phyloP scores from a whole-genome alignment of 1,140 invertebrate genomes.

The Drosophila varians region DNA sequence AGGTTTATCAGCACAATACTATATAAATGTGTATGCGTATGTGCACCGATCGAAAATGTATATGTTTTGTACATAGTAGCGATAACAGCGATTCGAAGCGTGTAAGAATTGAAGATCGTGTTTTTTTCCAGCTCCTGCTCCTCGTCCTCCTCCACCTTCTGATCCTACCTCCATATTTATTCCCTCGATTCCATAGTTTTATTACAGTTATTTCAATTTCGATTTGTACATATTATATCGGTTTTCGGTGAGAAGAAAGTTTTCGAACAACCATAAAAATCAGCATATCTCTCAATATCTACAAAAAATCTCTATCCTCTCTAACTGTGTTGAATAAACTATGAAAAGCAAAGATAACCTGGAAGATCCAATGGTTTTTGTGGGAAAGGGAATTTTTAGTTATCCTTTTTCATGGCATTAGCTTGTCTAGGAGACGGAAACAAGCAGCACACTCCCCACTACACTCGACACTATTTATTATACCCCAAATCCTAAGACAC shows the following conservation, averaged over 20 bases:
- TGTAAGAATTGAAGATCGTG: constrained; percentile 23
- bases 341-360: constrained; percentile 56
- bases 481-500: constrained; percentile 27
- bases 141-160: not conserved
- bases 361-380: constrained; percentile 27
- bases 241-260: constrained; percentile 15
- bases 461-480: not conserved
- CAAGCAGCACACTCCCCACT: constrained; percentile 2
- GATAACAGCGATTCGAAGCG: constrained; percentile 33
- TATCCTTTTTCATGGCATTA: not conserved
- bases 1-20: constrained; percentile 1
- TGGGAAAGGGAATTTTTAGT: not conserved
- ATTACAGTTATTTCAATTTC: constrained; percentile 31
- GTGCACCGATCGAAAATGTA: constrained; percentile 34
- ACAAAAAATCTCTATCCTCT: constrained; percentile 53
- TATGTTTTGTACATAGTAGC: constrained; percentile 52
- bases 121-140: constrained; percentile 29
- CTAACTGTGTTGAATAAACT: constrained; percentile 71
- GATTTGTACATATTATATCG: constrained; percentile 65
- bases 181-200: constrained; percentile 39
- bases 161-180: constrained; percentile 30
- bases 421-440: not conserved
- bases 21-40: constrained; percentile 1
- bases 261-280: constrained; percentile 2
- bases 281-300: constrained; percentile 69